A percentile compares a stretch with the other conserved stretches of the same genome.
Evolutionary conservation across 2,888 invertebrate genomes (phyloP).

Genomic region (Ligdia adustata): DNA sequence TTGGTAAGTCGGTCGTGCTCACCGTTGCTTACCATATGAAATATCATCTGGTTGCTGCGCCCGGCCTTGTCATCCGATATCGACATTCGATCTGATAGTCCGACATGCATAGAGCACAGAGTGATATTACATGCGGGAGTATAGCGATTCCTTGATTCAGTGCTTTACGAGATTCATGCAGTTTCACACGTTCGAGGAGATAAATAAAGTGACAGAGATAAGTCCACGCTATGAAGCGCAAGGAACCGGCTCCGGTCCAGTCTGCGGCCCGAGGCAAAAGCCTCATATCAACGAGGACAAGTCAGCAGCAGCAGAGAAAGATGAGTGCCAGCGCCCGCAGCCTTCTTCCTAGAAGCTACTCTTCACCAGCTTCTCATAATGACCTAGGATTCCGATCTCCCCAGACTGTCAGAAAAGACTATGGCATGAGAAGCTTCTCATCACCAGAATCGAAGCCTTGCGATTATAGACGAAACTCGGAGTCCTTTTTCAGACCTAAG

Average conservation of each 20-base stretch:
- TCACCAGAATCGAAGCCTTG: constrained; percentile 69
- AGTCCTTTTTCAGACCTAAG: constrained; percentile 65
- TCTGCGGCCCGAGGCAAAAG: constrained; percentile 61
- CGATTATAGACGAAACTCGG: constrained; percentile 64
- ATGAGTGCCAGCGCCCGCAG: constrained; percentile 53
- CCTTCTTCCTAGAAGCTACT: constrained; percentile 71
- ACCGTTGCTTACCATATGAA: constrained; percentile 75
- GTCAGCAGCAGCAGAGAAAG: constrained; percentile 68
- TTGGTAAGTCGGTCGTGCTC: constrained; percentile 65
- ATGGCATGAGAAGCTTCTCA: constrained; percentile 69
- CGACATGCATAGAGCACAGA: constrained; percentile 66
- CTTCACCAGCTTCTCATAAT: constrained; percentile 65
- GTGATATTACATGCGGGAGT: constrained; percentile 61
- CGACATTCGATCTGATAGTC: constrained; percentile 65
- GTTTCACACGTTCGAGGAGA: constrained; percentile 54
- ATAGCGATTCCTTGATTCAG: constrained; percentile 55
- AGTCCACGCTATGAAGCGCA: constrained; percentile 60
- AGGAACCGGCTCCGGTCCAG: constrained; percentile 55
- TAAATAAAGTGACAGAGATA: constrained; percentile 29
- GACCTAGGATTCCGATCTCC: constrained; percentile 48
- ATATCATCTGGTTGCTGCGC: constrained; percentile 69
- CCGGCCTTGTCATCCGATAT: constrained; percentile 74
- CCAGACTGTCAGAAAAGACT: constrained; percentile 49
- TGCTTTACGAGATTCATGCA: constrained; percentile 51
- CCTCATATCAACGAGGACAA: constrained; percentile 68